Percentiles rank a stretch among this genome's conserved stretches.
Evolutionary conservation across 2,888 invertebrate species (phyloP).

Genomic region (Cyaniris semiargus): DNA sequence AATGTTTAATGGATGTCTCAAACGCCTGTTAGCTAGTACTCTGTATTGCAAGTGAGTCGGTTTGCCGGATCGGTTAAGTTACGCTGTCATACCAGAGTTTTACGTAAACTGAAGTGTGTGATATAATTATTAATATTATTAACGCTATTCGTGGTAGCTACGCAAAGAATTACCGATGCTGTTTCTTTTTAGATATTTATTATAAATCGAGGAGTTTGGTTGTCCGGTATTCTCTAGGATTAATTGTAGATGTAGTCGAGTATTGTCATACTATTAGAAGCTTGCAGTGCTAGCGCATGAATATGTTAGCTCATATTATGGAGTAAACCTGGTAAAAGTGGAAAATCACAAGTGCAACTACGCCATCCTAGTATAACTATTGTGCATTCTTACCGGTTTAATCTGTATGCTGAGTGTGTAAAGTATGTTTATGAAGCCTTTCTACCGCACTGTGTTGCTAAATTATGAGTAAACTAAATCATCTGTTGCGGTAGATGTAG

Average conservation of each 20-base stretch:
- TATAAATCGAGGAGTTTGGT: constrained; percentile 66
- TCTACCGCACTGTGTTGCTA: constrained; percentile 23
- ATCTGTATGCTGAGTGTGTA: constrained; percentile 27
- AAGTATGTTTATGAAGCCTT: constrained; percentile 25
- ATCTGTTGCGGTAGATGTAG: constrained; percentile 48
- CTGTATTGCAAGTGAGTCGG: constrained; percentile 58
- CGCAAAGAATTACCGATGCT: constrained; percentile 55
- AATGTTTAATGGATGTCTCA: constrained; percentile 62
- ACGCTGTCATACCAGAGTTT: constrained; percentile 53
- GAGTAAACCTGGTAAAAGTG: constrained; percentile 31
- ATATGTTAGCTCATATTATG: constrained; percentile 40
- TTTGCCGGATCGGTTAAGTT: constrained; percentile 51
- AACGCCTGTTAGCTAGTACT: constrained; percentile 56
- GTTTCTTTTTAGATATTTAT: constrained; percentile 62
- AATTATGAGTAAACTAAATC: constrained; percentile 31
- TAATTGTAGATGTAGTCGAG: constrained; percentile 61
- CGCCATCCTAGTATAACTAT: neutral
- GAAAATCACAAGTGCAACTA: neutral
- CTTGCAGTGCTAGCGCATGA: constrained; percentile 65
- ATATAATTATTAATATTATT: constrained; percentile 59
- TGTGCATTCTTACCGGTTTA: constrained; percentile 16
- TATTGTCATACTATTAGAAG: constrained; percentile 65
- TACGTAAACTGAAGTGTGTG: constrained; percentile 74
- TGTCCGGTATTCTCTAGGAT: constrained; percentile 66
- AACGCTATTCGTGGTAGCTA: constrained; percentile 72